Conservation (phyloP, 92 coral and sea anemone species). For the Porites cylindrica region DNA sequence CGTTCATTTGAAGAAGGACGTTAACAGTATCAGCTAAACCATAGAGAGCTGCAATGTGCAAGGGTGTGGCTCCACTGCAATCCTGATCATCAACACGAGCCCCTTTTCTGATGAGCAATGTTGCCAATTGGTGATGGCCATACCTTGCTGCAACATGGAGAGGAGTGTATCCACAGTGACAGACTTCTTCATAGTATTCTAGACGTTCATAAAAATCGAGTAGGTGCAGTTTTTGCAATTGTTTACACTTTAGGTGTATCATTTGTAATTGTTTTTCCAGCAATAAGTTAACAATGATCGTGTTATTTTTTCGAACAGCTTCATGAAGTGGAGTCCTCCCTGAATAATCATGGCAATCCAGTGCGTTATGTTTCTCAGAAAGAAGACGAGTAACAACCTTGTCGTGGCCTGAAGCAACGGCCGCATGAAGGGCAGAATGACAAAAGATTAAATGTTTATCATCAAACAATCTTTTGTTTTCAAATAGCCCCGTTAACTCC, state of each 20-base stretch:
- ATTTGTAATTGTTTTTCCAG: slow-evolving; percentile 43
- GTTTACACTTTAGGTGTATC: slow-evolving; percentile 34
- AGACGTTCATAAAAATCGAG: neutral
- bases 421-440: slow-evolving; percentile 76
- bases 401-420: slow-evolving; percentile 52
- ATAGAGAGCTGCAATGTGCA: slow-evolving; percentile 58
- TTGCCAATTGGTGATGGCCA: slow-evolving; percentile 36
- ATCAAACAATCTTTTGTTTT: slow-evolving; percentile 23
- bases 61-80: slow-evolving; percentile 49
- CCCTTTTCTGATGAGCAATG: slow-evolving; percentile 20
- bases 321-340: slow-evolving; percentile 72
- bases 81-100: slow-evolving; percentile 29
- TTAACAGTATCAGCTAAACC: slow-evolving; percentile 46
- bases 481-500: too few species aligned
- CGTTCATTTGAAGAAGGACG: slow-evolving; percentile 28
- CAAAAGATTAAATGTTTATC: slow-evolving; percentile 45
- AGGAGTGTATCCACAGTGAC: slow-evolving; percentile 67
- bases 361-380: slow-evolving; percentile 12
- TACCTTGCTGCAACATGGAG: slow-evolving; percentile 57
- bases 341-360: slow-evolving; percentile 53
- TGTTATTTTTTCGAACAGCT: slow-evolving; percentile 53
- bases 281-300: slow-evolving; percentile 37
- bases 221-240: slow-evolving; percentile 16
- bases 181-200: slow-evolving; percentile 5
- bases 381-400: slow-evolving; percentile 49